These are phyloP conservation scores for Cyanistes caeruleus DNA, from an alignment of 2,113 vertebrate species.

Conservation along the genomic window DNA sequence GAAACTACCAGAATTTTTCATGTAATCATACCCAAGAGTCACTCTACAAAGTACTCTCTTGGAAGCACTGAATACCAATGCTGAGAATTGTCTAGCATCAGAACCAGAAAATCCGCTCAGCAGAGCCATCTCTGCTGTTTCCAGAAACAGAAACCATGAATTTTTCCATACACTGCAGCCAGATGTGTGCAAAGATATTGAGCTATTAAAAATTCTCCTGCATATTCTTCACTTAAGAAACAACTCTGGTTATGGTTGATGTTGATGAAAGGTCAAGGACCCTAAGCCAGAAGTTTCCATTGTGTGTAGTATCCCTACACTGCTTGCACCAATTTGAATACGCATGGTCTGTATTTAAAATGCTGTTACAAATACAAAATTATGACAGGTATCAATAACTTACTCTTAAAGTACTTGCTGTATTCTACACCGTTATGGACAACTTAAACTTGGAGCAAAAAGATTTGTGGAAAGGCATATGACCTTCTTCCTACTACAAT, in stretches of 20 bases:
- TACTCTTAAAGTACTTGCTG: conserved; percentile 54
- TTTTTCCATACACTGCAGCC: not conserved
- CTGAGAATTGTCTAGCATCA: not conserved
- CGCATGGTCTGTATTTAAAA: not conserved
- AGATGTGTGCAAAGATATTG: not conserved
- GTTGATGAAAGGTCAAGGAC: not conserved
- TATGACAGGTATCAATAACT: conserved; percentile 41
- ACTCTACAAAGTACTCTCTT: not conserved
- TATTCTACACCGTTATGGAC: conserved; percentile 55
- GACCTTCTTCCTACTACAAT: conserved; percentile 87
- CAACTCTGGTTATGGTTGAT: not conserved
- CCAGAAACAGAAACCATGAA: conserved; percentile 7
- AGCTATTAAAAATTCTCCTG: not conserved
- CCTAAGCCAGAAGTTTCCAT: not conserved
- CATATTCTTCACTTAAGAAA: not conserved
- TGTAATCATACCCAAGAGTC: not conserved
- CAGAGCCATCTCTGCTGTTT: not conserved
- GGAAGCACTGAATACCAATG: not conserved
- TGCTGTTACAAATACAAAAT: not conserved
- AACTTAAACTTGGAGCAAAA: conserved; percentile 74
- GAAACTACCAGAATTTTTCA: not conserved
- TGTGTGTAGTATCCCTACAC: not conserved
- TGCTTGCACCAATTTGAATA: not conserved
- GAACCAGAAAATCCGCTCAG: not conserved
- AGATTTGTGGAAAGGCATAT: conserved; percentile 84